Percentiles rank a stretch among this genome's conserved stretches.
These are phyloP conservation scores for Sphaerodactylus townsendi DNA, from an alignment of 2,113 vertebrate species.

Conservation along the genomic window DNA sequence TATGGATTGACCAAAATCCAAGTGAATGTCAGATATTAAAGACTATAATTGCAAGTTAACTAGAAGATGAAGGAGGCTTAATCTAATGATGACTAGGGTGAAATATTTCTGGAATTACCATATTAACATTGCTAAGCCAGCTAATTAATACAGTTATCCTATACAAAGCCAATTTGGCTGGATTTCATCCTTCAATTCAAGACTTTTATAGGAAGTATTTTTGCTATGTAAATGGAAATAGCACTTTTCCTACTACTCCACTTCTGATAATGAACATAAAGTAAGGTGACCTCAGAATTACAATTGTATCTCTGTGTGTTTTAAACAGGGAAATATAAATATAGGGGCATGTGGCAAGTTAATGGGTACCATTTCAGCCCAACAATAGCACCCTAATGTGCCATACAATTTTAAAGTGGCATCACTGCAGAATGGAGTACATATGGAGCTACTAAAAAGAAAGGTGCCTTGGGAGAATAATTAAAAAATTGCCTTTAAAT, in stretches of 20 bases:
- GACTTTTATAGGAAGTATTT: slow-evolving; percentile 32
- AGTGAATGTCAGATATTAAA: slow-evolving; percentile 69
- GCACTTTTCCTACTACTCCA: slow-evolving; percentile 8
- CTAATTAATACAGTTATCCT: slow-evolving; percentile 51
- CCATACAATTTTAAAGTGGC: slow-evolving; percentile 48
- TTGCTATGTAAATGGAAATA: neutral
- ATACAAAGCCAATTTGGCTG: slow-evolving; percentile 29
- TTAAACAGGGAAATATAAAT: slow-evolving; percentile 59
- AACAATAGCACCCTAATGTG: slow-evolving; percentile 31
- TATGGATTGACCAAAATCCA: slow-evolving; percentile 71
- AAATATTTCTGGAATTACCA: slow-evolving; percentile 60
- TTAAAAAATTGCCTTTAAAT: slow-evolving; percentile 37
- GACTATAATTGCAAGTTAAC: slow-evolving; percentile 69
- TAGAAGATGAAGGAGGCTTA: slow-evolving; percentile 67
- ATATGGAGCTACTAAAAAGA: slow-evolving; percentile 61
- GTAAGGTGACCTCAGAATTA: slow-evolving; percentile 38
- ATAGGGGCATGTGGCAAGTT: slow-evolving; percentile 34
- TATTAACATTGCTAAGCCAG: slow-evolving; percentile 50
- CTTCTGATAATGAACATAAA: slow-evolving; percentile 25
- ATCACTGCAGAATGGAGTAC: slow-evolving; percentile 42
- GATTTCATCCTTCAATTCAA: slow-evolving; percentile 47
- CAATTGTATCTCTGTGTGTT: slow-evolving; percentile 30
- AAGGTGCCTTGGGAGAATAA: slow-evolving; percentile 54
- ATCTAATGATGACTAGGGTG: slow-evolving; percentile 65
- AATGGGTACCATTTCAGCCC: slow-evolving; percentile 30